phyloP scores from a whole-genome alignment of 2,113 vertebrate species.

The Paramormyrops kingsleyae region DNA sequence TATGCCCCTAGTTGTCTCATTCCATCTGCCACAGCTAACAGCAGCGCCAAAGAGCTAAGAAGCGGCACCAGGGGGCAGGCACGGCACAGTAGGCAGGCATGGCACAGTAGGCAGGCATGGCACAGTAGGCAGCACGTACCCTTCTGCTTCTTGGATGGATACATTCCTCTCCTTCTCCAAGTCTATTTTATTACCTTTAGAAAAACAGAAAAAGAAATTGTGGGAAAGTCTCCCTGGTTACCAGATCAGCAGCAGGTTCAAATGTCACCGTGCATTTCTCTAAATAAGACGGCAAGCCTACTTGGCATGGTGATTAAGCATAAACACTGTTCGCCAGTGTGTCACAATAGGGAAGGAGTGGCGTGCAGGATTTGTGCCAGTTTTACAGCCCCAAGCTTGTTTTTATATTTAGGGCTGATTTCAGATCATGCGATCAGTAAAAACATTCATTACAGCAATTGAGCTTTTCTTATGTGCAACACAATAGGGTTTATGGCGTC shows the following conservation, averaged over 20 bases:
- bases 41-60: neutral
- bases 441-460: neutral
- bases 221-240: neutral
- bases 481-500: neutral
- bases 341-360: neutral
- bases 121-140: slow-evolving; percentile 64
- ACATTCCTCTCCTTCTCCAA: slow-evolving; percentile 97
- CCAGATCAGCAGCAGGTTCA: neutral
- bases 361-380: neutral
- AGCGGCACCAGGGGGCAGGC: neutral
- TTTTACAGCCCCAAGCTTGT: neutral
- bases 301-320: neutral
- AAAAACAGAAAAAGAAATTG: neutral
- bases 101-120: too few species aligned
- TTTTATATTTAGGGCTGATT: neutral
- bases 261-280: neutral
- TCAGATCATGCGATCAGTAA: neutral
- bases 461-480: neutral
- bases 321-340: neutral
- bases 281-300: neutral
- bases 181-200: slow-evolving; percentile 92
- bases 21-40: neutral
- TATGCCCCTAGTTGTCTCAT: neutral
- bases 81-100: neutral
- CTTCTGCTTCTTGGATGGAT: slow-evolving; percentile 91